Evolutionary conservation across 2,888 invertebrate species (phyloP), one percentile per base, ranked within the genome.

Genomic region (Hirtodrosophila confusa): DNA sequence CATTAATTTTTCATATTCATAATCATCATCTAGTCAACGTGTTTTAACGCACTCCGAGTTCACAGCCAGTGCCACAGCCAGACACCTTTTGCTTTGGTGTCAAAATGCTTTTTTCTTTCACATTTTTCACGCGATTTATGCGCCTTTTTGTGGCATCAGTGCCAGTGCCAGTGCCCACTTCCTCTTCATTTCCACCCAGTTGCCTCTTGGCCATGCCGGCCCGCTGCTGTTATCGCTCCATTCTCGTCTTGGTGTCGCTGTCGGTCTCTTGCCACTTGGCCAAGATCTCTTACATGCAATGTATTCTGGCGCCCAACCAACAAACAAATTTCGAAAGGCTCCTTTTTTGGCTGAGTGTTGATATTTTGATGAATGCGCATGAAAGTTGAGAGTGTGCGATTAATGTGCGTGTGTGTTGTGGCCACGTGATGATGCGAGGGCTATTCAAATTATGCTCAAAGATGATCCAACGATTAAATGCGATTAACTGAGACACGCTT

Each of bases 1-100:
- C 87, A 85, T 80, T 88, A 88, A 88, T 86, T 86, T 88, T 88
- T 88, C 85, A 85, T 88, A 88, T 84, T 85, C 86, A 88, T 85
- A 88, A 85, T 85, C 86, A 85, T 86, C 86, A 85, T 83, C 87
- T 70, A 78, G 76, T 78, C 82, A 78, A 77, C 75, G 75, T 74
- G 78, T 63, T 78, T 76, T 64, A 73, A 69, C 78, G 58, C 72
- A 57, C 64, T 45, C 51, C 43, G 44, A 53, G 56, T 53, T 64
- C 63, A 63, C 45, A 62, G 47, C 29, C 31, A 45, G 9, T 31
- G 31, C 12, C 9, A 36, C 11, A 31, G 39, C 33, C 33, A 39
- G 47, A 54, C 72, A 76, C 76, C 76, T 76, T 75, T 73, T 69
- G 68, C 76, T 77, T 64, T 61, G 70, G 77, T 84, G 80, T 80